phyloP scores from a whole-genome alignment of 2,113 vertebrate species.

The Zosterops borbonicus region DNA sequence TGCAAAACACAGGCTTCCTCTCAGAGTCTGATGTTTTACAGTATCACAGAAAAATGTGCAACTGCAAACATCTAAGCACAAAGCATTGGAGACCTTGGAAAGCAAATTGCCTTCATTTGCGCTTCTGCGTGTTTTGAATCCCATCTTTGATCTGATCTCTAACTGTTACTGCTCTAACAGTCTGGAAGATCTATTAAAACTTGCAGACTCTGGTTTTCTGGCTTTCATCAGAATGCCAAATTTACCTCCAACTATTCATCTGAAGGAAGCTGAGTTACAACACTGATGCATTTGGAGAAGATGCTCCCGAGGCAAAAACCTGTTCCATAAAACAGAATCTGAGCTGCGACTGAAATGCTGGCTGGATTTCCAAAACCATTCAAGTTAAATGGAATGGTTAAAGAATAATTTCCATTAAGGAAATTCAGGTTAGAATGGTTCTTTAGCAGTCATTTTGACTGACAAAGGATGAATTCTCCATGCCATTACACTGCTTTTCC shows the following conservation, averaged over 20 bases:
- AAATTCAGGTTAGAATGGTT: constrained; percentile 9
- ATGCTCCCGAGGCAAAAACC: constrained; percentile 34
- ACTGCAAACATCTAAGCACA: constrained; percentile 5
- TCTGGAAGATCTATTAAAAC: not conserved
- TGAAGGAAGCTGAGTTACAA: constrained; percentile 22
- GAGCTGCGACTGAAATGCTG: not conserved
- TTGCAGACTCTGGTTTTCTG: not conserved
- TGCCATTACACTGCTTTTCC: not conserved
- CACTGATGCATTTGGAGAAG: constrained; percentile 1
- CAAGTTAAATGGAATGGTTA: constrained; percentile 39
- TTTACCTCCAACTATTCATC: not conserved
- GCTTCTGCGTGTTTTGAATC: not conserved
- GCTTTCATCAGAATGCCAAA: not conserved
- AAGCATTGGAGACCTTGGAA: not conserved
- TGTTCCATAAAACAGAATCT: constrained; percentile 23
- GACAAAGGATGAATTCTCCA: not conserved
- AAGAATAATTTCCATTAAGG: constrained; percentile 31
- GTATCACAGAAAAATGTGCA: not conserved
- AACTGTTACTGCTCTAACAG: not conserved
- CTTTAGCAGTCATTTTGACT: constrained; percentile 3
- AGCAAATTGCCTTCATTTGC: not conserved
- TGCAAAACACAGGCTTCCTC: not conserved
- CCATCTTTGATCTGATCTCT: not conserved
- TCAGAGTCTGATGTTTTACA: not conserved
- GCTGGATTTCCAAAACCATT: constrained; percentile 24